These are phyloP conservation scores for Hyperoplus immaculatus DNA, from an alignment of 2,797 vertebrate species.

Conservation along the genomic window DNA sequence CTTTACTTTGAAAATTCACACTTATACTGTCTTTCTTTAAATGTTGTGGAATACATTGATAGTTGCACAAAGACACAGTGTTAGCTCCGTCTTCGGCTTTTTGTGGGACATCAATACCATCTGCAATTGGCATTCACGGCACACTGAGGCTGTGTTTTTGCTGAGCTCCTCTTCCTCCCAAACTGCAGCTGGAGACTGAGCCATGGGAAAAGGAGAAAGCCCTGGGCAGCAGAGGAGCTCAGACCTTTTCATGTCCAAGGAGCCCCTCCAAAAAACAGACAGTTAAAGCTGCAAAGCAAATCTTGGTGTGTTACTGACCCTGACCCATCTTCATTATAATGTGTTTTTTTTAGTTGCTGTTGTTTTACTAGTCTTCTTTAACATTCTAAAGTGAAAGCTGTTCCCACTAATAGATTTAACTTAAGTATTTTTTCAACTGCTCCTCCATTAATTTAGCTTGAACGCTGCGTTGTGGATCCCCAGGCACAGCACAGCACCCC, in stretches of 20 bases:
- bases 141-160: constrained; percentile 37
- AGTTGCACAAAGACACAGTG: constrained; percentile 15
- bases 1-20: background rate
- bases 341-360: background rate
- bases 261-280: background rate
- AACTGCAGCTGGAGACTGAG: constrained; percentile 39
- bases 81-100: constrained; percentile 10
- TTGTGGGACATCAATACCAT: constrained; percentile 33
- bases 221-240: constrained; percentile 12
- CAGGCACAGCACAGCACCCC: constrained; percentile 6
- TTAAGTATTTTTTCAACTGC: background rate
- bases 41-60: background rate
- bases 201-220: constrained; percentile 7
- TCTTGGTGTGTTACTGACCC: background rate
- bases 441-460: background rate
- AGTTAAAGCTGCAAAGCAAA: constrained; percentile 10
- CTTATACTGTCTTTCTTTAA: background rate
- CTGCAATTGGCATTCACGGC: constrained; percentile 57
- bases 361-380: background rate
- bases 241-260: constrained; percentile 6
- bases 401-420: no score
- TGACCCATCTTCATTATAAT: no score
- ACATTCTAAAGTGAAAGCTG: background rate
- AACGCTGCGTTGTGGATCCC: background rate
- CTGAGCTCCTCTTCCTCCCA: constrained; percentile 32